These are phyloP conservation scores for Himalopsyche phryganea DNA, from an alignment of 1,140 invertebrate genomes.

Conservation along the genomic window DNA sequence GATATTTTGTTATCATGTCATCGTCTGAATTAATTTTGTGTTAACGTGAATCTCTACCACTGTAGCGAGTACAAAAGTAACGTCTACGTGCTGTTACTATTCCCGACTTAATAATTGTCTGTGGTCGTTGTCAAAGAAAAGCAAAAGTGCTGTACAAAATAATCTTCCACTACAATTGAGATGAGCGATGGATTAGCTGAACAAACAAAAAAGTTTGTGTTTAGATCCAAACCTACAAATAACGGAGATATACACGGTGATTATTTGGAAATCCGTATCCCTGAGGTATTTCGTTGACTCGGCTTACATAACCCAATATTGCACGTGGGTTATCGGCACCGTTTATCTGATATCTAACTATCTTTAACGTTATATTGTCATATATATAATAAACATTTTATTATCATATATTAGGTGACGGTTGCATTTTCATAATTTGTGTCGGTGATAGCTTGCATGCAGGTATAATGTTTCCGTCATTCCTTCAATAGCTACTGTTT, in stretches of 20 bases:
- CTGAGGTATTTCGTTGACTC: constrained; percentile 55
- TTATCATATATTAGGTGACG: neutral
- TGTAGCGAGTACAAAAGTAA: no score
- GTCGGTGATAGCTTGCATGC: constrained; percentile 21
- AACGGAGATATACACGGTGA: constrained; percentile 59
- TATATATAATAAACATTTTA: no score
- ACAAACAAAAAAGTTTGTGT: constrained; percentile 77
- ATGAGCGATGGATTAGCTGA: constrained; percentile 73
- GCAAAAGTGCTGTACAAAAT: no score
- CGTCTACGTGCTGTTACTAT: no score
- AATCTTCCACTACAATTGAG: constrained; percentile 12
- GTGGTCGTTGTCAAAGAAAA: no score
- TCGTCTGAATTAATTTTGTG: no score
- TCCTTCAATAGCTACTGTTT: constrained; percentile 8
- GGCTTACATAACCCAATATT: constrained; percentile 8
- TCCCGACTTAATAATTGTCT: no score
- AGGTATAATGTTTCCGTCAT: neutral
- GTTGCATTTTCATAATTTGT: constrained; percentile 17
- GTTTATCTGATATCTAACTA: constrained; percentile 2
- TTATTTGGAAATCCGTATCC: constrained; percentile 72
- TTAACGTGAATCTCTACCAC: no score
- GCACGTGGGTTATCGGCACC: constrained; percentile 6
- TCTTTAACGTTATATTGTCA: no score
- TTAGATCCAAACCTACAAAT: constrained; percentile 60
- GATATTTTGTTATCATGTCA: no score